Evolutionary conservation across 1,140 invertebrate species (phyloP).

Genomic region (Brachystomella parvula): DNA sequence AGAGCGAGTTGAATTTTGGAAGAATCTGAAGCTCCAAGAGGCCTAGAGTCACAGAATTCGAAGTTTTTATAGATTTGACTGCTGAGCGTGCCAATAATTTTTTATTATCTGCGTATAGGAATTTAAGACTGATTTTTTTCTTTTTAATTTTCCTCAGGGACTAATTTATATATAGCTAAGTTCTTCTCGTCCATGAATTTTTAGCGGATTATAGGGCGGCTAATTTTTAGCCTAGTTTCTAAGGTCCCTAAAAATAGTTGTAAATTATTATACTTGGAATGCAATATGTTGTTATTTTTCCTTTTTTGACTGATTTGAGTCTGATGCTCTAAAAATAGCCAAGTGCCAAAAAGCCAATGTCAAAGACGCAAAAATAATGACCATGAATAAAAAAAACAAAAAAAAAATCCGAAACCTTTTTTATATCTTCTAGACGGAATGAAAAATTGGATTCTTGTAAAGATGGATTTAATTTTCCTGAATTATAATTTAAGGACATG

Average conservation of each 20-base stretch:
- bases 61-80: not conserved
- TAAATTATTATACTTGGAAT: too few species aligned
- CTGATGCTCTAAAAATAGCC: too few species aligned
- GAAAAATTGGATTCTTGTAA: not conserved
- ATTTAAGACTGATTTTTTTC: not conserved
- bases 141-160: not conserved
- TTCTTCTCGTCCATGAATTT: too few species aligned
- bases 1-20: conserved; percentile 1
- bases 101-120: not conserved
- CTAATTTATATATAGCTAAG: not conserved
- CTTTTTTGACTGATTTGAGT: too few species aligned
- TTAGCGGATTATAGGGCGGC: too few species aligned
- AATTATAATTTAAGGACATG: not conserved
- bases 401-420: not conserved
- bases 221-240: too few species aligned
- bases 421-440: not conserved
- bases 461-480: not conserved
- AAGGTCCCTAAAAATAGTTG: too few species aligned
- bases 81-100: not conserved
- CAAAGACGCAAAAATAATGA: not conserved
- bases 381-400: not conserved
- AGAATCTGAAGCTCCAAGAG: not conserved
- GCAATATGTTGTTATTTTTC: too few species aligned
- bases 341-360: too few species aligned
- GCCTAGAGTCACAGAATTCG: not conserved